phyloP scores from a whole-genome alignment of 2,888 invertebrate genomes.

The Automeris io region DNA sequence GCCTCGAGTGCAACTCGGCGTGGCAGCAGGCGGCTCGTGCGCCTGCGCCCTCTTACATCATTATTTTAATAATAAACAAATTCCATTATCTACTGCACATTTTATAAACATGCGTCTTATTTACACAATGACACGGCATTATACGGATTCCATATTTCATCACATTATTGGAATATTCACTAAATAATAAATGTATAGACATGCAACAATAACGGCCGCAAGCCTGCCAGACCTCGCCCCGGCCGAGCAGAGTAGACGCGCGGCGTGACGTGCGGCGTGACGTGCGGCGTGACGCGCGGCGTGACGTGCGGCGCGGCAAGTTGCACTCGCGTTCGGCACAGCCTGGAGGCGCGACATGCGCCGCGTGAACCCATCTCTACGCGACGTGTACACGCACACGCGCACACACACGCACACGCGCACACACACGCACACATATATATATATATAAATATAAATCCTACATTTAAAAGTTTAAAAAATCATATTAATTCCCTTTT shows the following conservation, averaged over 20 bases:
- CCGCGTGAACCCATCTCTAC: background rate
- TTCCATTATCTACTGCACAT: background rate
- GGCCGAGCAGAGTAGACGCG: too few species aligned
- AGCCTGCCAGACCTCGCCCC: too few species aligned
- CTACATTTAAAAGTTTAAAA: too few species aligned
- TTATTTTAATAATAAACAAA: background rate
- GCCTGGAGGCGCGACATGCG: background rate
- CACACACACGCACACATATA: constrained; percentile 2
- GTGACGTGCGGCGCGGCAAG: background rate
- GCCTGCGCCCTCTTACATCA: background rate
- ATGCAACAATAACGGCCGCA: too few species aligned
- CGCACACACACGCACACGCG: background rate
- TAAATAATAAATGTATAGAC: too few species aligned
- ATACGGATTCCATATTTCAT: too few species aligned
- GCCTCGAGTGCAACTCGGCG: background rate
- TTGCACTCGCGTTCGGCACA: background rate
- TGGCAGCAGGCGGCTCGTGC: background rate
- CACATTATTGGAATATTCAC: too few species aligned
- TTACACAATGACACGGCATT: too few species aligned
- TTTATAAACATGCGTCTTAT: background rate
- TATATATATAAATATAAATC: background rate
- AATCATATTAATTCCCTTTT: too few species aligned
- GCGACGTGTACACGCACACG: background rate
- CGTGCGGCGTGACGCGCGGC: too few species aligned
- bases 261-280: too few species aligned